Evolutionary conservation across 1,140 invertebrate genomes (phyloP).

Genomic region (Theocolax elegans): DNA sequence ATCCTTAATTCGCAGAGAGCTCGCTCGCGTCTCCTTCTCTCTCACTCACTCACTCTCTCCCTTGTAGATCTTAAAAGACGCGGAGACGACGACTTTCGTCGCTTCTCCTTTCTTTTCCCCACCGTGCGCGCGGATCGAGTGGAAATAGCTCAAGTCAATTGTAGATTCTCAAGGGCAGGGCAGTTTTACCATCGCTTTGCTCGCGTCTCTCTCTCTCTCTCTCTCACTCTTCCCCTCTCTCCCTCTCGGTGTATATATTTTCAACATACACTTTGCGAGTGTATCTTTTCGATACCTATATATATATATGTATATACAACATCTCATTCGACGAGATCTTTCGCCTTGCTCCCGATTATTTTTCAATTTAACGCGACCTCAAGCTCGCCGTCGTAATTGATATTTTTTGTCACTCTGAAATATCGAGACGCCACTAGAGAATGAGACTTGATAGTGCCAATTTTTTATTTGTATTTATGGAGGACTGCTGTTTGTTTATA

Average conservation of each 20-base stretch:
- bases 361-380: too few species aligned
- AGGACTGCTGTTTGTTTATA: too few species aligned
- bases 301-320: neutral
- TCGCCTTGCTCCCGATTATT: neutral
- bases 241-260: neutral
- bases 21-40: neutral
- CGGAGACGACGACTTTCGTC: conserved; percentile 5
- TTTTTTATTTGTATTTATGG: too few species aligned
- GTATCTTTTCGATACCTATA: too few species aligned
- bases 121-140: neutral
- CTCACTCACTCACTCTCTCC: too few species aligned
- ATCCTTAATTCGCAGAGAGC: conserved; percentile 14
- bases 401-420: too few species aligned
- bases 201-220: neutral
- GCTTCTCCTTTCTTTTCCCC: neutral
- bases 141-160: conserved; percentile 30
- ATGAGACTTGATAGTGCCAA: too few species aligned
- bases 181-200: conserved; percentile 14
- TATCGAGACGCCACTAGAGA: too few species aligned
- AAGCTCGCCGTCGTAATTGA: too few species aligned
- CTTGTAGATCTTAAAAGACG: too few species aligned
- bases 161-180: conserved; percentile 38
- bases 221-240: neutral
- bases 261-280: too few species aligned
- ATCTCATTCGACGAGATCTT: neutral